Evolutionary conservation across 2,888 invertebrate species (phyloP), one percentile per base, ranked within the genome.

Genomic region (Vanessa cardui): DNA sequence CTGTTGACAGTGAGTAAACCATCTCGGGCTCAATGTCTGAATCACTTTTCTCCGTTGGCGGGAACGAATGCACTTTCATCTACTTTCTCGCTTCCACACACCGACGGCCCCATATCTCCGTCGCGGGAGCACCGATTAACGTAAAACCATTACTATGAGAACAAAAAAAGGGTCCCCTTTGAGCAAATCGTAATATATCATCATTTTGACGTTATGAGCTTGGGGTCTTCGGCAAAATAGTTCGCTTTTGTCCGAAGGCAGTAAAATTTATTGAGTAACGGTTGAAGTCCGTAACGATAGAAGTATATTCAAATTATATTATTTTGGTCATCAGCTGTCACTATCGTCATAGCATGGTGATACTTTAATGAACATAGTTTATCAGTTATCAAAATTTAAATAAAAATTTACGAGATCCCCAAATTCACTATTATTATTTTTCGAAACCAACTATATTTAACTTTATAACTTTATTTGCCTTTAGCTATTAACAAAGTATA

Each of bases 111-210:
- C 18, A 71, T 74, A 70, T 52, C 26, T 60, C 61, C 54, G 56
- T 74, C 7, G 56, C 79, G 80, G 67, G 60, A 70, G 77, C 82
- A 85, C 83, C 91, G 91, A 92, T 92, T 90, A 89, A 88, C 88
- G 83, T 88, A 85, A 88, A 89, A 88, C 92, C 91, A 92, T 92
- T 92, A 92, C 88, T 80, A 74, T 74, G 87, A 90, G 92, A 92
- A 92, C 92, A 92, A 92, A 92, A 39, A 92, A 92, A 92, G 83
- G 91, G 92, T 89, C 90, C 92, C 92, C 92, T 91, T 89, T 89
- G 87, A 90, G 82, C 85, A 90, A 92, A 91, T 90, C 78, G 92
- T 89, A 89, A 92, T 92, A 89, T 90, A 92, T 92, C 92, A 92
- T 92, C 90, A 86, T 80, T 83, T 84, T 92, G 92, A 92, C 92